These are phyloP conservation scores for Drosophila santomea DNA, from an alignment of 1,140 invertebrate genomes.

Conservation along the genomic window DNA sequence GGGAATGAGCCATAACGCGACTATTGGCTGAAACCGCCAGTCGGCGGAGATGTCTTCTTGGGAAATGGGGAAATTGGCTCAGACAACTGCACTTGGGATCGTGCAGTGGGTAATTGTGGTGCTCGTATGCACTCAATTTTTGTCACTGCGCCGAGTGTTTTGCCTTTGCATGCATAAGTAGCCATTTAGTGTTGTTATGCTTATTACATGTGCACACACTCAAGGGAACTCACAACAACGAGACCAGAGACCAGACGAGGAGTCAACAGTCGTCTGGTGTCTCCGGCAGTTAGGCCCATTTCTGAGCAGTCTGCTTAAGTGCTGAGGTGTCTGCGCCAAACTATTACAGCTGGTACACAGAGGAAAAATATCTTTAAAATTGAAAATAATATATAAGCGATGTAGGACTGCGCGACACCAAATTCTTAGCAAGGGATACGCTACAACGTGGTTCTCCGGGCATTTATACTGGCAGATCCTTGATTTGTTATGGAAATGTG, in stretches of 20 bases:
- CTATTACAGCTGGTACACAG: slow-evolving; percentile 5
- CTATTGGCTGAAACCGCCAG: slow-evolving; percentile 25
- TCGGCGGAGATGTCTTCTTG: slow-evolving; percentile 34
- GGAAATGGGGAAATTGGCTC: slow-evolving; percentile 61
- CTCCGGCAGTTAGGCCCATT: slow-evolving; percentile 61
- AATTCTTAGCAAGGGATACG: too few species aligned
- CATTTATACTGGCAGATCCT: too few species aligned
- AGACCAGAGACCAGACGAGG: slow-evolving; percentile 29
- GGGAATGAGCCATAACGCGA: slow-evolving; percentile 78
- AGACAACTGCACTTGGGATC: slow-evolving; percentile 67
- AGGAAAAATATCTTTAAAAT: background rate
- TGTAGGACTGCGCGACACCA: too few species aligned
- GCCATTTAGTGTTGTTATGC: slow-evolving; percentile 81
- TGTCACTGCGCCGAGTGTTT: slow-evolving; percentile 47
- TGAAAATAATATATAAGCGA: too few species aligned
- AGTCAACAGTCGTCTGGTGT: slow-evolving; percentile 59
- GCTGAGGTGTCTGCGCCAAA: slow-evolving; percentile 56
- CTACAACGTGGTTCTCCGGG: too few species aligned
- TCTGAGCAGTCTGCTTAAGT: slow-evolving; percentile 67
- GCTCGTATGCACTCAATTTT: slow-evolving; percentile 78
- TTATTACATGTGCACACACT: slow-evolving; percentile 66
- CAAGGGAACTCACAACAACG: slow-evolving; percentile 2
- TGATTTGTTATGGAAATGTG: too few species aligned
- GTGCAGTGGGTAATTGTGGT: slow-evolving; percentile 19
- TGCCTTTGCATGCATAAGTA: slow-evolving; percentile 77